Percentiles rank a stretch among this genome's conserved stretches.
Evolutionary conservation across 2,797 vertebrate species (phyloP).

Genomic region (Merluccius polli): DNA sequence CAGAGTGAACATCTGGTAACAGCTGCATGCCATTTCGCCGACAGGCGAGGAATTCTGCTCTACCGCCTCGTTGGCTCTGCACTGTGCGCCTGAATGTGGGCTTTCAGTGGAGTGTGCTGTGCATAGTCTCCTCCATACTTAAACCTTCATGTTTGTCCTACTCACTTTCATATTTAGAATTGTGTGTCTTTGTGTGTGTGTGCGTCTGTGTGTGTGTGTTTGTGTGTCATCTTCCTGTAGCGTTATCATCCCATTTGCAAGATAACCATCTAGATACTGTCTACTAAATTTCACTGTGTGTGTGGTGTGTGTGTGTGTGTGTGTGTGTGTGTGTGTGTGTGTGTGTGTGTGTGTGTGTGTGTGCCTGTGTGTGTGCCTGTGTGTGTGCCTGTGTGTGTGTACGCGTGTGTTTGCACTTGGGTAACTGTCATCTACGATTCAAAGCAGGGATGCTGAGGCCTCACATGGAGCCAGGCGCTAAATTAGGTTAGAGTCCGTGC

Average conservation of each 20-base stretch:
- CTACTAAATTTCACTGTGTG: conserved; percentile 29
- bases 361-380: not conserved
- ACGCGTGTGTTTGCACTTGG: not conserved
- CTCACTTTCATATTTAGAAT: not conserved
- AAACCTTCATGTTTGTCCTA: not conserved
- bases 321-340: conserved; percentile 20
- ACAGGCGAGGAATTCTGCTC: not conserved
- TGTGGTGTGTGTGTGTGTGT: conserved; percentile 10
- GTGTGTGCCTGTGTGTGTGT: not conserved
- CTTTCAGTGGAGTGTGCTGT: not conserved
- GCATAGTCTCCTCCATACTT: not conserved
- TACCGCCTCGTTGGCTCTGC: not conserved
- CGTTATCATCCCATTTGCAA: no score
- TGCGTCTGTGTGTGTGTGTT: conserved; percentile 10
- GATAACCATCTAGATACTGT: conserved; percentile 32
- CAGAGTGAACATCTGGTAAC: not conserved
- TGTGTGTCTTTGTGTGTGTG: not conserved
- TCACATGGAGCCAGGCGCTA: conserved; percentile 27
- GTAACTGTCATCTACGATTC: no score
- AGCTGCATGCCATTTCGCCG: not conserved
- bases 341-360: conserved; percentile 25
- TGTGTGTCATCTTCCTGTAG: not conserved
- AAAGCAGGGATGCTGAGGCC: conserved; percentile 9
- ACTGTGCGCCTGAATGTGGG: not conserved
- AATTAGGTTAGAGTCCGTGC: conserved; percentile 30